Conservation (phyloP, 2,888 invertebrate species). For the Ormyrus thymus region DNA sequence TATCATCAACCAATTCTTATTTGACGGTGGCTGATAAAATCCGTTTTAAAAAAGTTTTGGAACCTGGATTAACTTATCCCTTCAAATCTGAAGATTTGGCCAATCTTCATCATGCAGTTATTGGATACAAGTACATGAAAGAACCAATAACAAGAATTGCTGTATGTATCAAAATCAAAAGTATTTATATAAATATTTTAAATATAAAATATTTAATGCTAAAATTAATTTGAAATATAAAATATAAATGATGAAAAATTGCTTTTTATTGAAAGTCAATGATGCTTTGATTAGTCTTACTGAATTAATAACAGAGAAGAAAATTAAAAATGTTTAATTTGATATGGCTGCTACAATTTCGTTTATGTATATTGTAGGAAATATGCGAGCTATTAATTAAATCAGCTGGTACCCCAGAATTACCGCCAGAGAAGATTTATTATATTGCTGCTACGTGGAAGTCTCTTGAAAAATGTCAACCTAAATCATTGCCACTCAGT, state of each 20-base stretch:
- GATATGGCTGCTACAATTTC: conserved; percentile 1
- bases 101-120: conserved; percentile 83
- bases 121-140: conserved; percentile 83
- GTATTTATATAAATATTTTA: conserved; percentile 12
- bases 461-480: conserved; percentile 78
- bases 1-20: conserved; percentile 70
- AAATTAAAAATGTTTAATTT: conserved; percentile 2
- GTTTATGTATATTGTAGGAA: conserved; percentile 66
- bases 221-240: background rate
- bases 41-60: conserved; percentile 68
- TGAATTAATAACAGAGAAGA: conserved; percentile 58
- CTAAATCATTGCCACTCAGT: conserved; percentile 76
- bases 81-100: conserved; percentile 77
- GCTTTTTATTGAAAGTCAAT: conserved; percentile 52
- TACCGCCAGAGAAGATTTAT: conserved; percentile 77
- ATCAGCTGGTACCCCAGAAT: conserved; percentile 67
- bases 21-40: conserved; percentile 67
- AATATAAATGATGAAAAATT: conserved; percentile 64
- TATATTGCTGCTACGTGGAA: conserved; percentile 81
- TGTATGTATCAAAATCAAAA: conserved; percentile 73
- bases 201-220: background rate
- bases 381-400: conserved; percentile 75
- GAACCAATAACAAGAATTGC: conserved; percentile 77
- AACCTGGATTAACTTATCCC: conserved; percentile 61
- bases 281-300: conserved; percentile 73